Base-by-base conservation (phyloP, 2,888 invertebrate genomes). In the Lomographa bimaculata region DNA sequence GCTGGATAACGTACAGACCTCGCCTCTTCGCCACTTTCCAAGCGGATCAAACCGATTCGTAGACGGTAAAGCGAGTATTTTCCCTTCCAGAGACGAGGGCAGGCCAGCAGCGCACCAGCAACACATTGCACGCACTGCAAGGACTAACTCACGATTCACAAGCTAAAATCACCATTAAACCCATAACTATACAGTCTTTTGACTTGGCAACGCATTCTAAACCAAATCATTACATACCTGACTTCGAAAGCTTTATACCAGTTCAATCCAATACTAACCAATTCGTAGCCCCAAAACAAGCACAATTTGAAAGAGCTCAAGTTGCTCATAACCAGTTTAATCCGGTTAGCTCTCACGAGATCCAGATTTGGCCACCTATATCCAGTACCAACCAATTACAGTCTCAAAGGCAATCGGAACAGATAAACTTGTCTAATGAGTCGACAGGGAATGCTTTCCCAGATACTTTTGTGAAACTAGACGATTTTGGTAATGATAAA, bases 81-180 rank as follows among this genome's bases (percentile, higher is more conserved):
- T 79, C 70, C 61, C 64, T 82, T 82, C 70, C 81, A 82, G 81
- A 75, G 46, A 50, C 60, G 58, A 54, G 60, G 62, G 54, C 58
- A 54, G 53, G 64, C 46, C 53, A 50, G 50, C 68, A 57, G 50
- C 60, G 55, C 30, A 55, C 43, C 20, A 29, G 24, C 38, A 11
- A 12, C 34, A 33, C 35, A 36, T 33, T 46, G 11, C 46, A 42
- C 41, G 23, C 46, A 32, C 61, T 61, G 29, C 60, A 60, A 50
- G 62, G 54, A 35, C 55, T 63, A 43, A 60, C 53, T 40, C 43
- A 48, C 25, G 57, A 44, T 5, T 49, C 54, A 49, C 50, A 57
- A 54, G 50, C 60, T 58, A 52, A 50, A 45, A 56, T 26, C 36
- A 50, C 56, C 54, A 50, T 47, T 44, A 58, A 53, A 54, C 62